phyloP scores from a whole-genome alignment of 64 coral and sea anemone species.

The Acropora tenuis region DNA sequence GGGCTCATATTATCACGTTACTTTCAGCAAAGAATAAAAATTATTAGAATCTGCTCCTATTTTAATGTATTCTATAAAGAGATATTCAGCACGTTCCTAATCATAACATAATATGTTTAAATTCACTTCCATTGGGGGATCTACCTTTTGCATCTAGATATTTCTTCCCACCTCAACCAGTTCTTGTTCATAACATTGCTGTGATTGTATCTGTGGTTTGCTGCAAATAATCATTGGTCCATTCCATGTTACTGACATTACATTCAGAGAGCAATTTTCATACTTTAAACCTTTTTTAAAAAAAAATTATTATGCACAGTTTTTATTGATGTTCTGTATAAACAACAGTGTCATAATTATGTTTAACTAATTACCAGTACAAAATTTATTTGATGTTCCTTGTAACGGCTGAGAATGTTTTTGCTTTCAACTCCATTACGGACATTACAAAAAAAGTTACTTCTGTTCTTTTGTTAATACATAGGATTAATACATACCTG shows the following conservation, averaged over 20 bases:
- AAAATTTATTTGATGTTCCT: not conserved
- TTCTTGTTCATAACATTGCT: no score
- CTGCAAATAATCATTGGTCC: not conserved
- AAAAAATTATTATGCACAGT: not conserved
- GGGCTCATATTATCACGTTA: no score
- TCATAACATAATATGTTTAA: no score
- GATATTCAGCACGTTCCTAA: no score
- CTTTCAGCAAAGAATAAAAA: no score
- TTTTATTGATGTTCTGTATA: not conserved
- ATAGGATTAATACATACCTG: not conserved
- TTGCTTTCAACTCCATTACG: not conserved
- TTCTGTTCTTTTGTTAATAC: not conserved
- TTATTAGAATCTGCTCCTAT: no score
- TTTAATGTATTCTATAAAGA: no score
- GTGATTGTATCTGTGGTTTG: not conserved
- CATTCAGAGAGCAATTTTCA: not conserved
- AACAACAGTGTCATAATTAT: not conserved
- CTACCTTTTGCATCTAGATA: no score
- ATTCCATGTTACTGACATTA: conserved; percentile 36
- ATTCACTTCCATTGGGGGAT: no score
- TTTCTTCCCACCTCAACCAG: no score
- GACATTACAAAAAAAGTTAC: conserved; percentile 14
- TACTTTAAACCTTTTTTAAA: no score
- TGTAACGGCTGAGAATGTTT: not conserved
- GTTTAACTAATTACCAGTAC: not conserved